Percentiles rank a stretch among this genome's conserved stretches.
phyloP scores from a whole-genome alignment of 2,113 vertebrate genomes.

The Garra rufa region DNA sequence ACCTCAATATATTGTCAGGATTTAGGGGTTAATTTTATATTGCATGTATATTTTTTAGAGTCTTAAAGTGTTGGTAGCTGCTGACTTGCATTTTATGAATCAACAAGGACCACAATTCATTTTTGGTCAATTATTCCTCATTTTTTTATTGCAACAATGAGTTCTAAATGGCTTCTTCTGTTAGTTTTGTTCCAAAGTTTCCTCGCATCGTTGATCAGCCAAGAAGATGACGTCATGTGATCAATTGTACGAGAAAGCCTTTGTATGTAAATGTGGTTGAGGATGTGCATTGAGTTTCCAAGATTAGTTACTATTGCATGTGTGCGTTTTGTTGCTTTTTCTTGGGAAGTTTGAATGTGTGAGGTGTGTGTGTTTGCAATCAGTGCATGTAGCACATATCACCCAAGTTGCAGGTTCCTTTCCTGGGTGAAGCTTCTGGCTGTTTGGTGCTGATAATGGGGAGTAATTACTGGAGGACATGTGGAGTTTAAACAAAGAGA shows the following conservation, averaged over 20 bases:
- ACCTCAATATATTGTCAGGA: too few species aligned
- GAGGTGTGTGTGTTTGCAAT: conserved; percentile 7
- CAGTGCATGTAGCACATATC: conserved; percentile 22
- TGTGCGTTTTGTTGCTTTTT: neutral
- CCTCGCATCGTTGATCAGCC: neutral
- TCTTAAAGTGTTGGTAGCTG: too few species aligned
- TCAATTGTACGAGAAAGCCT: neutral
- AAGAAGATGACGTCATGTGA: neutral
- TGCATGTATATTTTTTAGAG: too few species aligned
- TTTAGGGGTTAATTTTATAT: too few species aligned
- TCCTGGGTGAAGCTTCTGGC: conserved; percentile 33
- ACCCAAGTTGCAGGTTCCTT: conserved; percentile 12
- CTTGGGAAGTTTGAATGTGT: neutral
- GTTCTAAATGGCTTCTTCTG: too few species aligned
- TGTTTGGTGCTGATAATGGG: conserved; percentile 55
- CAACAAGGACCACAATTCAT: too few species aligned
- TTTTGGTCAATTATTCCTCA: too few species aligned
- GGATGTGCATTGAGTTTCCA: neutral
- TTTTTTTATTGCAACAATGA: too few species aligned
- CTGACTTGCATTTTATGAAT: too few species aligned
- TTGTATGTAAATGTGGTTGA: neutral
- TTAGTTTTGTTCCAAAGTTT: neutral
- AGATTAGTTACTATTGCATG: neutral
- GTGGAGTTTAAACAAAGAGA: conserved; percentile 46
- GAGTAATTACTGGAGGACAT: conserved; percentile 48